A percentile compares a stretch with the other conserved stretches of the same genome.
These are phyloP conservation scores for Karalla daura DNA, from an alignment of 2,797 vertebrate genomes.

Conservation along the genomic window DNA sequence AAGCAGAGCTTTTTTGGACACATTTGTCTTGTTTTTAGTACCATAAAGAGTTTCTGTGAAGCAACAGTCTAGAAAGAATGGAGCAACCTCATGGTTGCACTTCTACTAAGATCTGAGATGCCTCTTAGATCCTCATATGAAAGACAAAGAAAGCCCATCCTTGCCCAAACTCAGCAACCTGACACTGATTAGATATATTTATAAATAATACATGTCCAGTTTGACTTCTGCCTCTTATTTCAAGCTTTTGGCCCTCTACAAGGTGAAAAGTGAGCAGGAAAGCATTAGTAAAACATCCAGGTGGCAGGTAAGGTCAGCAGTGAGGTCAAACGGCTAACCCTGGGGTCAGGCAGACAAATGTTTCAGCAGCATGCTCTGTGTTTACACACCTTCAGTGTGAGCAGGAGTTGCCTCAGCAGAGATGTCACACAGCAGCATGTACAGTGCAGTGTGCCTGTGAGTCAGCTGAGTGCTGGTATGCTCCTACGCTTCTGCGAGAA, in stretches of 20 bases:
- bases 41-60: conserved; percentile 35
- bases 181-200: conserved; percentile 8
- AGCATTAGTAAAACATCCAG: conserved; percentile 52
- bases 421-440: conserved; percentile 4
- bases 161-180: not conserved
- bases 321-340: conserved; percentile 58
- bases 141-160: not conserved
- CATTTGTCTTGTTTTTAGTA: conserved; percentile 43
- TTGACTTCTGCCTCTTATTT: not conserved
- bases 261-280: not conserved
- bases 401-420: conserved; percentile 17
- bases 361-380: conserved; percentile 24
- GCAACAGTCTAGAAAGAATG: conserved; percentile 4
- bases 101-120: conserved; percentile 11
- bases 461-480: conserved; percentile 36
- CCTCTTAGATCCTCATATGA: conserved; percentile 19
- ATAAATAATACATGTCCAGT: conserved; percentile 24
- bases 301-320: conserved; percentile 61
- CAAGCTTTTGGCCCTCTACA: not conserved
- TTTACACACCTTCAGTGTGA: conserved; percentile 32
- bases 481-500: conserved; percentile 35
- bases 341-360: conserved; percentile 43
- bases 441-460: conserved; percentile 24
- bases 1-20: conserved; percentile 10
- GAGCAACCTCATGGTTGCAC: conserved; percentile 1